Evolutionary conservation across 2,113 vertebrate genomes (phyloP), one percentile per base, ranked within the genome.

Genomic region (Synchiropus splendidus): DNA sequence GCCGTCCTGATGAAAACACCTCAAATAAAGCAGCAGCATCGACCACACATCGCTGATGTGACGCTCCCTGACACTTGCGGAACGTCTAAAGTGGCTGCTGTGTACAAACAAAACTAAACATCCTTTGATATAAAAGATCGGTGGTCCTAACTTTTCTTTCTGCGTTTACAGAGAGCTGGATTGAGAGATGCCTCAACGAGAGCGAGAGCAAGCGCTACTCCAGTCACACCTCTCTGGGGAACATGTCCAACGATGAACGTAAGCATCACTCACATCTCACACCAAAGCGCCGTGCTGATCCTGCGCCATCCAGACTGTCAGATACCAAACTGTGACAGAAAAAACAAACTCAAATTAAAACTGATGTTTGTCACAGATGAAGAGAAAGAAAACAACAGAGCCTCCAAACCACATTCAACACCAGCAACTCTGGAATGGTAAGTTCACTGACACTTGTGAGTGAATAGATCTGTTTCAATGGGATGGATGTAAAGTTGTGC

Each of bases 181-280:
- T 99, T 85, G 95, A 99, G 83, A 86, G 94, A 81, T 99, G 95
- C 81, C 92, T 98, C 83, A 99, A 82, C 51, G 95, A 99, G 85
- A 96, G 92, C 64, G 95, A 98, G 87, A 93, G 86, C 80, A 98
- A 97, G 67, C 87, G 92, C 36, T 96, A 92, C 69, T 92, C 94
- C 76, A 97, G 89, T 62, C 94, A 98, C 80, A 88, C 91, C 32
- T 94, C 95, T 73, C 82, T 98, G 85, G 93, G 92, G 70, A 95
- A 92, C 67, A 89, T 92, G 84, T 97, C 94, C 86, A 97, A 92
- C 13, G 94, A 99, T 51, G 95, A 99, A 88, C 93, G 95, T 98
- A 90, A 97, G 95, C 85, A 83, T 18, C 10, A n/a, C 8, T 12
- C 34, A 36, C 34, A 27, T 27, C 21, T 27, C 21, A 27, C 4